These are phyloP conservation scores for Helicoverpa assulta DNA, from an alignment of 2,888 invertebrate genomes.

Conservation along the genomic window DNA sequence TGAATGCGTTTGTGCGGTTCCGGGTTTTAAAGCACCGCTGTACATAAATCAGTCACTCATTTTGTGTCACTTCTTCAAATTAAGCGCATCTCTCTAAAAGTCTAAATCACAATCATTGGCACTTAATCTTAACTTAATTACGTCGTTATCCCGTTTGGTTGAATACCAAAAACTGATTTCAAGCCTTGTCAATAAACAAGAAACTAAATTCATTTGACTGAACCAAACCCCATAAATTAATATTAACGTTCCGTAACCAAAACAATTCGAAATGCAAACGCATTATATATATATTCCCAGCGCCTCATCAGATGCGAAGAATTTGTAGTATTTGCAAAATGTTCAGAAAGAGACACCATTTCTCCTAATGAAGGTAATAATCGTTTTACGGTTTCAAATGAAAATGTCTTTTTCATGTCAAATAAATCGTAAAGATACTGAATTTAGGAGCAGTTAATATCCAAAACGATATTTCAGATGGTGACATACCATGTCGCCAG, in stretches of 20 bases:
- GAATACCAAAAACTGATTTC: no score
- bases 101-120: no score
- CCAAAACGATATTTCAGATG: constrained; percentile 2
- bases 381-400: constrained; percentile 42
- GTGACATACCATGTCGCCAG: neutral
- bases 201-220: constrained; percentile 16
- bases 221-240: constrained; percentile 50
- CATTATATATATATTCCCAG: constrained; percentile 33
- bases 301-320: constrained; percentile 47
- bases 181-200: constrained; percentile 17
- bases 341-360: constrained; percentile 24
- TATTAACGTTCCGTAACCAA: constrained; percentile 30
- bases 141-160: no score
- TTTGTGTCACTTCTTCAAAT: no score
- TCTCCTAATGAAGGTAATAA: constrained; percentile 46
- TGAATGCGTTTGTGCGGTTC: no score
- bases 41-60: no score
- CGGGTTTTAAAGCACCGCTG: no score
- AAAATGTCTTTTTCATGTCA: constrained; percentile 24
- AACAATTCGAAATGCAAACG: constrained; percentile 42
- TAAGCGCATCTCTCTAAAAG: no score
- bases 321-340: constrained; percentile 16
- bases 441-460: constrained; percentile 8
- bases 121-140: no score
- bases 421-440: constrained; percentile 9